phyloP scores from a whole-genome alignment of 2,113 vertebrate genomes.

The Oncorhynchus kisutch region DNA sequence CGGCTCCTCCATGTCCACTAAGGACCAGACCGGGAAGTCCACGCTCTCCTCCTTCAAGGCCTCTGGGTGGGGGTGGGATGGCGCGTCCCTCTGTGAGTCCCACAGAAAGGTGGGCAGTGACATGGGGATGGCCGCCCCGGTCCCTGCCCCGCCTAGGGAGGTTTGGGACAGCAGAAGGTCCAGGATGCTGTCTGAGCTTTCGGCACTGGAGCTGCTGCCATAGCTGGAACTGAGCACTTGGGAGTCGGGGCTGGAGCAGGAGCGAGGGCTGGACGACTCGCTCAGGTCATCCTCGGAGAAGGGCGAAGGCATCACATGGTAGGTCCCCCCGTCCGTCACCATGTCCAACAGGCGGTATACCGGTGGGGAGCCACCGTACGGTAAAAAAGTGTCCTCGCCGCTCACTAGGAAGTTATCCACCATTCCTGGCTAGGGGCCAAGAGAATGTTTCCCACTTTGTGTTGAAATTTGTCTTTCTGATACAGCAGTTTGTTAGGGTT shows the following conservation, averaged over 20 bases:
- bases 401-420: conserved; percentile 84
- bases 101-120: conserved; percentile 72
- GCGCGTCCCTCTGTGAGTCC: conserved; percentile 75
- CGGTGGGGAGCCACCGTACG: conserved; percentile 66
- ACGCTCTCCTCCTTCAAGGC: conserved; percentile 81
- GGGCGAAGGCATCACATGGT: conserved; percentile 86
- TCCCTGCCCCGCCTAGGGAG: conserved; percentile 69
- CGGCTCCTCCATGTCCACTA: conserved; percentile 77
- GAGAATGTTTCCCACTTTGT: conserved; percentile 16
- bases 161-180: conserved; percentile 89
- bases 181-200: conserved; percentile 87
- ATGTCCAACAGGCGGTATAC: conserved; percentile 77
- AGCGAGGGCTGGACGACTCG: conserved; percentile 87
- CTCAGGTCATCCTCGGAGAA: conserved; percentile 89
- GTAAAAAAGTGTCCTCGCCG: conserved; percentile 77
- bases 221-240: conserved; percentile 87
- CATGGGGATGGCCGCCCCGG: conserved; percentile 36
- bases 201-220: conserved; percentile 73
- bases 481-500: conserved; percentile 12
- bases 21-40: conserved; percentile 78
- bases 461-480: conserved; percentile 19
- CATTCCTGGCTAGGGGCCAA: conserved; percentile 77
- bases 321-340: conserved; percentile 76
- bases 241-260: conserved; percentile 89
- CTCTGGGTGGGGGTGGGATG: conserved; percentile 42